Evolutionary conservation across 1,140 invertebrate genomes (phyloP), one percentile per base, ranked within the genome.

Genomic region (Heliconius hermathena): DNA sequence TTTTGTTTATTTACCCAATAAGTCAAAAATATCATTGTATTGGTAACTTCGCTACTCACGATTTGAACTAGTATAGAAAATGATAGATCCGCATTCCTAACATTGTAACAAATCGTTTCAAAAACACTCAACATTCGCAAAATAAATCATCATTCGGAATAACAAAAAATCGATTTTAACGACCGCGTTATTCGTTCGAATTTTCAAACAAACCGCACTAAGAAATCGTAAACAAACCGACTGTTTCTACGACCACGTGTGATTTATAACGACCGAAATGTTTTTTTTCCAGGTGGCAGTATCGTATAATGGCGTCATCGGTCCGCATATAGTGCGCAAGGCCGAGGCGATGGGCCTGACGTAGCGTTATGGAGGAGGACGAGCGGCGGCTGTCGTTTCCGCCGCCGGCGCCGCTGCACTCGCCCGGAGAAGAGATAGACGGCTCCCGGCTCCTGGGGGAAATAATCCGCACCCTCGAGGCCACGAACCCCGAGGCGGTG

Each of bases 381-480:
- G 93, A 94, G 88, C 87, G 93, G 88, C 90, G 93, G 83, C 88
- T 94, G 81, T 94, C 93, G 83, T 94, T 94, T 86, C 91, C 91
- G 88, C 91, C 93, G 88, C 91, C 91, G 89, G 91, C 91, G 91
- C 93, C 93, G 88, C 89, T 93, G 76, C 86, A 92, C 87, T 94
- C 93, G 84, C 93, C 93, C 81, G 89, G 91, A 79, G 93, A 94
- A 83, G 94, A 95, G 86, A 92, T 94, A 76, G 94, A 95, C 84
- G 93, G 93, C 77, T 95, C 94, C 26, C 91, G 93, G 49, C 85
- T 95, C 71, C 89, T 95, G 20, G 89, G 92, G 71, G 93, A 94
- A 83, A 95, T 95, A 74, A 93, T 95, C 46, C 88, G 91, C 9
- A 94, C 93, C 9, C 89, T 95, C 38, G 94, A 95, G 83, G 91